Conservation (phyloP, 2,888 invertebrate genomes). For the Ligdia adustata region DNA sequence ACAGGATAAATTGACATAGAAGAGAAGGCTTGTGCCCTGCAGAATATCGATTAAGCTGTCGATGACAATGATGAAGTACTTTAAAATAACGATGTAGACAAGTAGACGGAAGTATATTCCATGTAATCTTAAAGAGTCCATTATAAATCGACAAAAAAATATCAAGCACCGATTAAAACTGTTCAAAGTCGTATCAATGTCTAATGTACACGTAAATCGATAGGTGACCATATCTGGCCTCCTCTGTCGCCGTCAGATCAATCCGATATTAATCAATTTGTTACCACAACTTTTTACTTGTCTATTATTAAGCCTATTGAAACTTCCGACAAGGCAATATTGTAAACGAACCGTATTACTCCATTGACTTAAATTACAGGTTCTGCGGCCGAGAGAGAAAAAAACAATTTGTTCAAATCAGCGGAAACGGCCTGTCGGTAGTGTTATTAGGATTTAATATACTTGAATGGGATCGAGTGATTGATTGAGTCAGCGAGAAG, state of each 20-base stretch:
- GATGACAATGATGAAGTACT: too few relatives aligned
- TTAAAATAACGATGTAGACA: too few relatives aligned
- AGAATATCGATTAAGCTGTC: too few relatives aligned
- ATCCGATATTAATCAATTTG: constrained; percentile 12
- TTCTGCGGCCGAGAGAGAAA: constrained; percentile 16
- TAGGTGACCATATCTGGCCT: neutral
- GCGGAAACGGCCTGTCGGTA: constrained; percentile 46
- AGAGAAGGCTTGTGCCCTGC: too few relatives aligned
- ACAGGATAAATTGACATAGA: too few relatives aligned
- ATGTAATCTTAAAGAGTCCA: too few relatives aligned
- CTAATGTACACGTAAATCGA: neutral
- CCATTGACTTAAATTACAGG: constrained; percentile 32
- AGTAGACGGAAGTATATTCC: too few relatives aligned
- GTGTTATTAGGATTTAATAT: constrained; percentile 24
- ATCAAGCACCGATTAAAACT: too few relatives aligned
- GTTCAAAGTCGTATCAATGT: neutral
- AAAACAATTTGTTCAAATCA: constrained; percentile 40
- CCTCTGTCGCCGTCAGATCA: constrained; percentile 10
- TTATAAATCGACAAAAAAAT: too few relatives aligned
- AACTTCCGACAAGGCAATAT: constrained; percentile 36
- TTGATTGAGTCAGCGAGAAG: constrained; percentile 41
- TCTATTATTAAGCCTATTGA: constrained; percentile 29
- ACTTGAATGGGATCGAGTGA: constrained; percentile 35
- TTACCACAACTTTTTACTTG: constrained; percentile 12
- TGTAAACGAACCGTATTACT: constrained; percentile 36